Base-by-base conservation (phyloP, 2,113 vertebrate genomes). In the Tympanuchus pallidicinctus region DNA sequence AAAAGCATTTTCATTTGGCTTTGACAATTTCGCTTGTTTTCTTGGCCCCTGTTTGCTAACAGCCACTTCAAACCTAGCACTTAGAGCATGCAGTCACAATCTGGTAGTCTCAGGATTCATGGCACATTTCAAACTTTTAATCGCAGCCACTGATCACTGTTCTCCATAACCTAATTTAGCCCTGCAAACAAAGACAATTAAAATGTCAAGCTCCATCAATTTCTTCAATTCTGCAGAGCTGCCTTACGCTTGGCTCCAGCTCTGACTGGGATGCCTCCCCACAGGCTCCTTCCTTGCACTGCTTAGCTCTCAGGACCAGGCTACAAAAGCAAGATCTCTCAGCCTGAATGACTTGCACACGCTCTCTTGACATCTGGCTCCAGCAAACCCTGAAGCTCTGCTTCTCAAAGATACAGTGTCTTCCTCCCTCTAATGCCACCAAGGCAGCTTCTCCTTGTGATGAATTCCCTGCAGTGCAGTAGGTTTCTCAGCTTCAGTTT, bases 1-100 rank as follows among this genome's bases (percentile, higher is more conserved):
- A 91, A 86, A 88, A 88, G 24, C 13, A 6, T 88, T 94, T 94
- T 88, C 57, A 75, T 95, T 86, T 95, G 89, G 30, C 71, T 92
- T 80, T 92, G 65, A 78, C 47, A 61, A 40, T 61, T 38, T 82
- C 48, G 3, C 40, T 91, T 90, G 36, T 78, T 91, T 86, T 85
- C 63, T 89, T 76, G 56, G 61, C 22, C 38, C 16, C 24, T 70
- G 66, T 71, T 52, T 72, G 25, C 65, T 67, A 64, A 60, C 15
- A 82, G 43, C 40, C 36, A 17, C 72, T 89, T 94, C 52, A 77
- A 78, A 67, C 60, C n/a, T 25, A 15, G 50, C n/a, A 34, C 42
- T 86, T 32, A 6, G 56, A 77, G 76, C 42, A 38, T 10, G 42
- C 13, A 14, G 16, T 56, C 56, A 28, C n/a, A 7, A 47, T 36